Conservation (phyloP, 2,797 vertebrate genomes). For the Eutrigla gurnardus region DNA sequence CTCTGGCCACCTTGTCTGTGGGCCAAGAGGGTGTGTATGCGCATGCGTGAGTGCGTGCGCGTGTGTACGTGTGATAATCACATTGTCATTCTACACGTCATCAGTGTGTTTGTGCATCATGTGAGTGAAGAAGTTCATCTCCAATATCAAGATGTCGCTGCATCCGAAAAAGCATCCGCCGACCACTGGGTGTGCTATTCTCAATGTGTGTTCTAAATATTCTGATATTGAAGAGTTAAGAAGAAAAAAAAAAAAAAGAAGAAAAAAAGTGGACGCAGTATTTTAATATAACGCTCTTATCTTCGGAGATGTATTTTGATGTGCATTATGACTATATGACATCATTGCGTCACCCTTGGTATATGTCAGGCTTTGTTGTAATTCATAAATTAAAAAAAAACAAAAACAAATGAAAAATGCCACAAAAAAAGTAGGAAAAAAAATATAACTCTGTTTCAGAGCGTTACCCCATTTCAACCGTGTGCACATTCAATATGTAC, state of each 20-base stretch:
- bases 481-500: constrained; percentile 71
- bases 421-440: constrained; percentile 16
- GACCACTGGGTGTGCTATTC: constrained; percentile 71
- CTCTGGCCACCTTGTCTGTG: constrained; percentile 71
- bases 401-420: constrained; percentile 31
- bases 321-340: constrained; percentile 82
- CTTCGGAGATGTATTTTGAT: constrained; percentile 85
- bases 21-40: constrained; percentile 54
- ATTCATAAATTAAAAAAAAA: constrained; percentile 58
- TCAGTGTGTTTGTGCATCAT: constrained; percentile 62
- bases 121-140: constrained; percentile 61
- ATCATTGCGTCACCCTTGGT: constrained; percentile 77
- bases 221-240: constrained; percentile 68
- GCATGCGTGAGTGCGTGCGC: constrained; percentile 9
- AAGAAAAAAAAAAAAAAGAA: constrained; percentile 70
- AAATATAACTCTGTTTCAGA: constrained; percentile 59
- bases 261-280: constrained; percentile 77
- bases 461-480: constrained; percentile 59
- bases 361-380: constrained; percentile 80
- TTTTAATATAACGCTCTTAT: constrained; percentile 86
- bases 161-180: constrained; percentile 55
- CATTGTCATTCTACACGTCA: constrained; percentile 64
- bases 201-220: constrained; percentile 82
- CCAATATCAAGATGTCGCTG: constrained; percentile 52
- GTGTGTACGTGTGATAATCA: constrained; percentile 42